phyloP scores from a whole-genome alignment of 2,113 vertebrate genomes.

The Heteronetta atricapilla region DNA sequence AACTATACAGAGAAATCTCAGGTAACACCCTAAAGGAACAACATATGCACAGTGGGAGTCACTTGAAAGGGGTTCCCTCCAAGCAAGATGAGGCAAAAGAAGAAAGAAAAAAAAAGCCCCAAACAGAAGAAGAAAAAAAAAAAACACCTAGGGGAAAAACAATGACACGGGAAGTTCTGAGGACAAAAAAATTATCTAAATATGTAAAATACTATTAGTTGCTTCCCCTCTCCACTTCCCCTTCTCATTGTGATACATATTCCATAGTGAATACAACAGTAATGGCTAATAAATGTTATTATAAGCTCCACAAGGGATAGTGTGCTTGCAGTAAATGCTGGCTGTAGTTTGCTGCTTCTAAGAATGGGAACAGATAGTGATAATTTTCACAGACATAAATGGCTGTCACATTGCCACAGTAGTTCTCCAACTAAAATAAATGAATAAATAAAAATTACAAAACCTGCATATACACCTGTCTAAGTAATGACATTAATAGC shows the following conservation, averaged over 20 bases:
- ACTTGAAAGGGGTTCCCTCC: neutral
- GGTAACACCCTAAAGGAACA: neutral
- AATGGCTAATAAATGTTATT: neutral
- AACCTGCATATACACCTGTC: neutral
- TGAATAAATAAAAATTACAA: neutral
- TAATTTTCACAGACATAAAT: neutral
- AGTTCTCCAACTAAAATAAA: neutral
- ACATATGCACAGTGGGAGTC: neutral
- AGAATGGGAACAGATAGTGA: neutral
- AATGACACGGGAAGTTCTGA: neutral
- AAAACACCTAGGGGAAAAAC: neutral
- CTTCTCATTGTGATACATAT: neutral
- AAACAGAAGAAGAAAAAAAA: neutral
- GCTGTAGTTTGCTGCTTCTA: neutral
- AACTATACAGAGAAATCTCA: conserved; percentile 1
- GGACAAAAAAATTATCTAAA: neutral
- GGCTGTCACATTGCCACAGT: neutral
- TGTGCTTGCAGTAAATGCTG: neutral
- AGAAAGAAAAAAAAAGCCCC: neutral
- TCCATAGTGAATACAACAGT: neutral
- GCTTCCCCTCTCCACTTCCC: neutral
- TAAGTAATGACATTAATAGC: neutral
- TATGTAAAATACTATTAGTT: neutral
- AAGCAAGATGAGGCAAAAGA: neutral
- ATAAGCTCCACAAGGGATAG: neutral